Percentiles rank a stretch among this genome's conserved stretches.
These are phyloP conservation scores for Lepidurus apus DNA, from an alignment of 1,140 invertebrate species.

Conservation along the genomic window DNA sequence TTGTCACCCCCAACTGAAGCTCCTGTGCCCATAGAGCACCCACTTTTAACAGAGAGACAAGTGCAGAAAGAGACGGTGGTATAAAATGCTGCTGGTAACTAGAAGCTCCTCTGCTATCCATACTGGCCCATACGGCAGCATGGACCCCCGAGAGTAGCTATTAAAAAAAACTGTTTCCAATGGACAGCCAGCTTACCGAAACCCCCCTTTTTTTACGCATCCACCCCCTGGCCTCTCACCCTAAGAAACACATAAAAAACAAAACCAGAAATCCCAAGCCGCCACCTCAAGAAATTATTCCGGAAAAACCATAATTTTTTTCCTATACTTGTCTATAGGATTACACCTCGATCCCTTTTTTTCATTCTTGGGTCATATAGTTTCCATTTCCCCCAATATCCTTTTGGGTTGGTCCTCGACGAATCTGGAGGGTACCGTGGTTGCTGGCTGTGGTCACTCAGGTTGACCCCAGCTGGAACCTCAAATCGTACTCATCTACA, in stretches of 20 bases:
- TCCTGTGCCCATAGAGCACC: constrained; percentile 9
- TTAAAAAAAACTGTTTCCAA: constrained; percentile 17
- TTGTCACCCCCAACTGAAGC: constrained; percentile 20
- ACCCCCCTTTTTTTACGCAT: background rate
- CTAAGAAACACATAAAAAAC: constrained; percentile 6
- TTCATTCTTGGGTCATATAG: constrained; percentile 8
- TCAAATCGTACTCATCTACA: background rate
- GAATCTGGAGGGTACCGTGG: background rate
- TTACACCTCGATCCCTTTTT: background rate
- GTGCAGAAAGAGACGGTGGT: background rate
- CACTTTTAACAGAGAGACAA: constrained; percentile 17
- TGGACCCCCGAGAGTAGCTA: background rate
- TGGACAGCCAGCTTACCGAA: background rate
- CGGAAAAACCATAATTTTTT: background rate
- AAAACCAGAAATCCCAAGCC: constrained; percentile 18
- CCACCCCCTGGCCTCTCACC: background rate
- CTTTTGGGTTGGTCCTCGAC: background rate
- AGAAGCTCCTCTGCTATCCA: background rate
- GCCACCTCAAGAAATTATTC: constrained; percentile 10
- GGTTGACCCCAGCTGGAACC: background rate
- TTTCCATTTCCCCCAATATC: background rate
- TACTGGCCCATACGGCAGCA: background rate
- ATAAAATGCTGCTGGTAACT: constrained; percentile 8
- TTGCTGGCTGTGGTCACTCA: background rate
- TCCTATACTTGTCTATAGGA: background rate